Base-by-base conservation (phyloP, 2,888 invertebrate species). In the Aporophyla lueneburgensis region DNA sequence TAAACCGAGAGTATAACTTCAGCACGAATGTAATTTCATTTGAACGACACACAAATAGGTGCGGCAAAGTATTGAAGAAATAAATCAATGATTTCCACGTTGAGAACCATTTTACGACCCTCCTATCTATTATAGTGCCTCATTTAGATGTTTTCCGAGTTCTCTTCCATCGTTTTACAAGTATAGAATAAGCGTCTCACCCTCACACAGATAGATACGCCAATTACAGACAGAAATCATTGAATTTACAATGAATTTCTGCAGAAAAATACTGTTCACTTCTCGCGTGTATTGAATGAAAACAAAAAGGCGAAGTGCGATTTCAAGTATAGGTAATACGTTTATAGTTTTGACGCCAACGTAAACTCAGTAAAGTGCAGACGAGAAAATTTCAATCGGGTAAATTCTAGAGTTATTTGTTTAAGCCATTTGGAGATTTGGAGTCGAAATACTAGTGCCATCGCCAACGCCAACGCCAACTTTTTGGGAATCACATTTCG, bases 211-310 rank as follows among this genome's bases (percentile, higher is more conserved):
- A 80, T 74, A 59, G 33, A 85, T 82, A 70, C 71, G 78, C 76
- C 61, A 81, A 84, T 85, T 79, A 86, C 76, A 80, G 33, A 72
- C 69, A 74, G 69, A 86, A 80, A 80, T 75, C 58, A 82, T 82
- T 83, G 74, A 85, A 81, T 83, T 72, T 63, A 68, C 66, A 81
- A 77, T 81, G 40, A 75, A 72, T 78, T 59, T 78, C 72, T 74
- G 68, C 56, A 79, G 78, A 80, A 84, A 83, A 85, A 84, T 87
- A 80, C 69, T 71, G 63, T 61, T 75, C 74, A 79, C 27, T 83
- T 81, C 71, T 71, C 53, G 67, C 62, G 27, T 68, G 51, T 63
- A 74, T 71, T 80, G 49, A 74, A 68, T 68, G 62, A 63, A 76
- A 80, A 80, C 51, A 72, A 71, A 71, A 72, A 33, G 14, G n/a